phyloP scores from a whole-genome alignment of 2,797 vertebrate species.

The Poecilia wingei region DNA sequence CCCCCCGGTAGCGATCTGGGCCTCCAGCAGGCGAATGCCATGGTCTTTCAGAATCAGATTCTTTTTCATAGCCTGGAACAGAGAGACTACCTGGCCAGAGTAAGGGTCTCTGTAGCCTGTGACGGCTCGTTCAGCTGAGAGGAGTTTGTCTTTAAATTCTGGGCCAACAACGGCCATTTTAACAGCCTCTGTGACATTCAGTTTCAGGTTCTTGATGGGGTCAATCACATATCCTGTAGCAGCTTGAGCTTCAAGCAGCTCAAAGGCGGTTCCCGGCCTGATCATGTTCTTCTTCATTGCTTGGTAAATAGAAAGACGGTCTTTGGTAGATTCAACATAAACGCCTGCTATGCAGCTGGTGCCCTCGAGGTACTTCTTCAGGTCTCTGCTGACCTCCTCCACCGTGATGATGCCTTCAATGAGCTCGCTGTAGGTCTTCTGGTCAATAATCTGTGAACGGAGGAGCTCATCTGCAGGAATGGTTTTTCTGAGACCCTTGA shows the following conservation, averaged over 20 bases:
- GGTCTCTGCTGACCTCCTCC: constrained; percentile 88
- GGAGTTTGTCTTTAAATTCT: constrained; percentile 97
- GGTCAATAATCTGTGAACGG: constrained; percentile 88
- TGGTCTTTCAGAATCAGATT: constrained; percentile 96
- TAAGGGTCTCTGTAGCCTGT: constrained; percentile 96
- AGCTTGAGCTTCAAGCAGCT: constrained; percentile 95
- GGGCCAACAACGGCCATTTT: constrained; percentile 91
- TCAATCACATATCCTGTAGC: constrained; percentile 96
- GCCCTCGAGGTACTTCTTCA: constrained; percentile 94
- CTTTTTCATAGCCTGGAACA: constrained; percentile 99
- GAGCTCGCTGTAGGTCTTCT: constrained; percentile 88
- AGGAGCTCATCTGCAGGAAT: constrained; percentile 94
- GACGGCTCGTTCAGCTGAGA: constrained; percentile 94
- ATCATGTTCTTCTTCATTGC: constrained; percentile 99
- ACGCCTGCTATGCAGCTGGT: constrained; percentile 96
- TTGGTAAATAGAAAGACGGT: constrained; percentile 93
- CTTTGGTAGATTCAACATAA: constrained; percentile 92
- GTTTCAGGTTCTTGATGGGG: constrained; percentile 94
- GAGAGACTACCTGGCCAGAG: constrained; percentile 91
- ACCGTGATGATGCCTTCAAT: constrained; percentile 87
- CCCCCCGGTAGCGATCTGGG: constrained; percentile 96
- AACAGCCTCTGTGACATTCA: constrained; percentile 92
- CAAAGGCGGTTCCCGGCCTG: constrained; percentile 95
- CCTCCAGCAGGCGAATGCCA: constrained; percentile 93
- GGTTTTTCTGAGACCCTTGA: constrained; percentile 93